Evolutionary conservation across 2,113 vertebrate species (phyloP).

Genomic region (Herpailurus yagouaroundi): DNA sequence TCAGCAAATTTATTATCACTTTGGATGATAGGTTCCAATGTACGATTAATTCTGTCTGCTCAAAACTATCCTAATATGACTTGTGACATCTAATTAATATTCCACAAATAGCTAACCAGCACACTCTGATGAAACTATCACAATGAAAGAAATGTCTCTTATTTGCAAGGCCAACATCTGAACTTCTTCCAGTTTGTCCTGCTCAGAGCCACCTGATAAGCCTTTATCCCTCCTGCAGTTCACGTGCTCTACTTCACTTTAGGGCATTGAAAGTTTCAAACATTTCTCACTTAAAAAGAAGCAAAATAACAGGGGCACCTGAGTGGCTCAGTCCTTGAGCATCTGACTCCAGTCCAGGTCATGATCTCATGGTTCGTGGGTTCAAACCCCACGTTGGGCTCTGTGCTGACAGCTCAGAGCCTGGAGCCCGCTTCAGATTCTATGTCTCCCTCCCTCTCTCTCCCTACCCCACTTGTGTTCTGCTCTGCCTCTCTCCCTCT

Average conservation of each 20-base stretch:
- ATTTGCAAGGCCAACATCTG: not conserved
- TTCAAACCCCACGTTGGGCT: too few species aligned
- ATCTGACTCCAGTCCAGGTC: too few species aligned
- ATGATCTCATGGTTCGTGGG: too few species aligned
- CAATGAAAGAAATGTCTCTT: not conserved
- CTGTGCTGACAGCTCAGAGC: too few species aligned
- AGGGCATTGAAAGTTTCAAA: not conserved
- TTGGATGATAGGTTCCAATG: not conserved
- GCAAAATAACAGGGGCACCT: not conserved
- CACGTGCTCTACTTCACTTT: not conserved
- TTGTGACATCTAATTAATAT: not conserved
- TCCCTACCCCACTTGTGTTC: too few species aligned
- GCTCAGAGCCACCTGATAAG: not conserved
- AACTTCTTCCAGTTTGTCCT: too few species aligned
- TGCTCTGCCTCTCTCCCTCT: too few species aligned
- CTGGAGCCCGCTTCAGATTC: too few species aligned
- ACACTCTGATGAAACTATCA: not conserved
- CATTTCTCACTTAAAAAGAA: not conserved
- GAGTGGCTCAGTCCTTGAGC: too few species aligned
- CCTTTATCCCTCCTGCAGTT: not conserved
- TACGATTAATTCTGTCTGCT: not conserved
- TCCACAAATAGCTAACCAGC: not conserved
- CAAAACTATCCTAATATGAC: not conserved
- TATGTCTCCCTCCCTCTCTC: too few species aligned
- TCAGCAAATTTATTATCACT: not conserved